Evolutionary conservation across 2,888 invertebrate species (phyloP).

Genomic region (Sesia bembeciformis): DNA sequence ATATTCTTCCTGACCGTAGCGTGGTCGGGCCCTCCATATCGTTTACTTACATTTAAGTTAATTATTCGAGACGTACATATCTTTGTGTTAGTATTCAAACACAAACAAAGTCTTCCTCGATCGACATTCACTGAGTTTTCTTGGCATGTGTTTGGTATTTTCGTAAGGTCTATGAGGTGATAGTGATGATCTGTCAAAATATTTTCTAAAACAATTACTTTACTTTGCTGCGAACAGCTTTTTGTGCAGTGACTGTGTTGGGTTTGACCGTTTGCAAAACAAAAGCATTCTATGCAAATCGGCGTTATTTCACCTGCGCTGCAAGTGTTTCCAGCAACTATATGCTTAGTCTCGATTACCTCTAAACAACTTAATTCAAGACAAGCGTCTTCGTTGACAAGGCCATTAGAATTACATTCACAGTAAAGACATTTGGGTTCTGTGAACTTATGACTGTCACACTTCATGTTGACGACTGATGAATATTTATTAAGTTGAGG

Average conservation of each 20-base stretch:
- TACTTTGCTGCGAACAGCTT: constrained; percentile 37
- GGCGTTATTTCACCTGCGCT: constrained; percentile 46
- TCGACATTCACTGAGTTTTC: constrained; percentile 39
- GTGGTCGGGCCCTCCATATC: constrained; percentile 1
- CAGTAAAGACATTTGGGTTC: constrained; percentile 49
- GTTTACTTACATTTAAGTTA: constrained; percentile 1
- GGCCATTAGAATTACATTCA: constrained; percentile 36
- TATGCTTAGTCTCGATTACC: constrained; percentile 20
- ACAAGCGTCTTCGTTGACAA: constrained; percentile 38
- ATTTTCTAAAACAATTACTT: constrained; percentile 38
- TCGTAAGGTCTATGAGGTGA: constrained; percentile 13
- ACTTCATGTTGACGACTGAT: constrained; percentile 19
- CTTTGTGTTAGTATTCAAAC: constrained; percentile 28
- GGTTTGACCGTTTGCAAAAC: constrained; percentile 30
- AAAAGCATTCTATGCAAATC: constrained; percentile 51
- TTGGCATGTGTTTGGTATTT: constrained; percentile 28
- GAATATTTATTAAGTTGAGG: constrained; percentile 17
- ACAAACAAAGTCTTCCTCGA: constrained; percentile 39
- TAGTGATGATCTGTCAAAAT: constrained; percentile 33
- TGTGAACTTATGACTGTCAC: constrained; percentile 37
- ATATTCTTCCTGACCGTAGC: constrained; percentile 9
- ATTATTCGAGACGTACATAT: constrained; percentile 31
- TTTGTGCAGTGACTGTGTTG: constrained; percentile 39
- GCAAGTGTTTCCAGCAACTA: constrained; percentile 25
- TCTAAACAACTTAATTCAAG: constrained; percentile 42